phyloP scores from a whole-genome alignment of 2,888 invertebrate species.

The Ecliptopera silaceata region DNA sequence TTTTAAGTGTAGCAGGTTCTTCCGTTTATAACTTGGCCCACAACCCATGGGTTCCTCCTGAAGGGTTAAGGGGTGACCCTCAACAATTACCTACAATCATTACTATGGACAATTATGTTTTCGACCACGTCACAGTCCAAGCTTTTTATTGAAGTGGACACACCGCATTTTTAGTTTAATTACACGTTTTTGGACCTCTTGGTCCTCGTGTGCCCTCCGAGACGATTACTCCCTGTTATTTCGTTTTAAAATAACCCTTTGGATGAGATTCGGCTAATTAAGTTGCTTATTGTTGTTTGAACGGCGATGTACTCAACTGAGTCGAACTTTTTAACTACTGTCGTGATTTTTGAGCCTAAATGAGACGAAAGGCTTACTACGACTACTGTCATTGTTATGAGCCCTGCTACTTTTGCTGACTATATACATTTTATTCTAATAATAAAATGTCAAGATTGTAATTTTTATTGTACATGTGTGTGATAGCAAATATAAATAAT shows the following conservation, averaged over 20 bases:
- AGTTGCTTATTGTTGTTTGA: constrained; percentile 13
- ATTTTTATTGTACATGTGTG: too few relatives aligned
- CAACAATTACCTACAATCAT: constrained; percentile 82
- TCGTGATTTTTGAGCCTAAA: background rate
- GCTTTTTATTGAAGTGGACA: constrained; percentile 72
- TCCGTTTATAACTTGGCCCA: constrained; percentile 37
- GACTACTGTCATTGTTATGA: too few relatives aligned
- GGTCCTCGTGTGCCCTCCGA: constrained; percentile 51
- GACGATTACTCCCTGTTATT: constrained; percentile 42
- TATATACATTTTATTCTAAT: too few relatives aligned
- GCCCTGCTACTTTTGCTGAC: too few relatives aligned
- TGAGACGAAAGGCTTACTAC: too few relatives aligned
- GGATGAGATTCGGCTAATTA: constrained; percentile 38
- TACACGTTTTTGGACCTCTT: constrained; percentile 53
- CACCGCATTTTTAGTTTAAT: constrained; percentile 78
- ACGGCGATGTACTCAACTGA: background rate
- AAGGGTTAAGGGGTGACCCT: constrained; percentile 74
- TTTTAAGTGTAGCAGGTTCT: background rate
- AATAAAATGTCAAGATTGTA: too few relatives aligned
- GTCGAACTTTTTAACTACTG: background rate
- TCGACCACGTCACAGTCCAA: constrained; percentile 72
- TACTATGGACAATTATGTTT: constrained; percentile 78
- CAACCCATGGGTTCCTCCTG: constrained; percentile 58
- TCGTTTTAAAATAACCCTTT: constrained; percentile 47
- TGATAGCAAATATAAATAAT: too few relatives aligned